Evolutionary conservation across 2,113 vertebrate species (phyloP), one percentile per base, ranked within the genome.

Genomic region (Vulpes ferrilata): DNA sequence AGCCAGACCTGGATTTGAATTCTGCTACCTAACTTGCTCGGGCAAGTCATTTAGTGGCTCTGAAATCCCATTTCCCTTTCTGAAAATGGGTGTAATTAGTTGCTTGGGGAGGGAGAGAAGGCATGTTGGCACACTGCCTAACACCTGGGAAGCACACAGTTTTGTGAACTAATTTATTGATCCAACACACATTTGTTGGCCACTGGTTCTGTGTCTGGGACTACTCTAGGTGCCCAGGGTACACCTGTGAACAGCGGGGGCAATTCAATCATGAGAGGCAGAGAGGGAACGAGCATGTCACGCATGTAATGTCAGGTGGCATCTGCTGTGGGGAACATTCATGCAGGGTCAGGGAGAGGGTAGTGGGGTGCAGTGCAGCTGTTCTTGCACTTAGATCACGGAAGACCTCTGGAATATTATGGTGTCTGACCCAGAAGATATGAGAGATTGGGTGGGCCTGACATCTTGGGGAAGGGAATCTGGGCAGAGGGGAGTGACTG

Each of bases 251-350:
- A 11, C 10, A 27, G 57, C 17, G 9, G 4, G 30, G 74, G 25
- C n/a, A 64, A 64, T 32, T 73, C n/a, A 38, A 1, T 71, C 2
- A 4, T 0, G 9, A 82, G 69, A 65, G 27, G 35, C 83, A 2
- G 25, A 48, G 73, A 9, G 10, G 11, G n/a, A 55, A 3, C 5
- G 1, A 8, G 20, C 15, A 3, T 1, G 1, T 32, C 38, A 2
- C 32, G 17, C 6, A 7, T 43, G 43, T 43, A 10, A 35, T 1
- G 3, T n/a, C 69, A 23, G 93, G 22, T 38, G 74, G 25, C n/a
- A 1, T 59, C 65, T 82, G 25, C 5, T 35, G 82, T 11, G 30
- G 74, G 13, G 65, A 15, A 9, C 19, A 8, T 38, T 80, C 48
- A 55, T 20, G 48, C 4, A 55, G 76, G 51, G 27, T 27, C 53